Conservation (phyloP, 2,797 vertebrate species). For the Hippopotamyrus pictus region DNA sequence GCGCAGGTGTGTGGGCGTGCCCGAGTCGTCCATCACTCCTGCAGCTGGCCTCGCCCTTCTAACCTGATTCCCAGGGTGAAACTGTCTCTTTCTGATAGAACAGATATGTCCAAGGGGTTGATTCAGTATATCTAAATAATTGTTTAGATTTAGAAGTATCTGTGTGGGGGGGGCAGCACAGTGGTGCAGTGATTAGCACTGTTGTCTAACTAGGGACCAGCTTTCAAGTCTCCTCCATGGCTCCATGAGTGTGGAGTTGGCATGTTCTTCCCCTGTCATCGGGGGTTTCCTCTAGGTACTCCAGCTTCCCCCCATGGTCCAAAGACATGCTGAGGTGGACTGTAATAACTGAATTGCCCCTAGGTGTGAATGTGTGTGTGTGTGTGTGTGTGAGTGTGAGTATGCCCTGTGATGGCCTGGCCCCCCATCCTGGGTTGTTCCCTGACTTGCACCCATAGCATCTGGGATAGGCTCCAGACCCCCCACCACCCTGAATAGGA, state of each 20-base stretch:
- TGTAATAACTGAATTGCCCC: not conserved
- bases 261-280: not conserved
- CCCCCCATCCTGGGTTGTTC: not conserved
- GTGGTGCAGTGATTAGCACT: not conserved
- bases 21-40: not conserved
- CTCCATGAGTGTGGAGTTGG: not conserved
- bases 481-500: not conserved
- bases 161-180: not conserved
- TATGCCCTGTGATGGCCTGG: not conserved
- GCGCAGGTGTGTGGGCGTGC: not conserved
- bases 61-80: not conserved
- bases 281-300: not conserved
- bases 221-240: not conserved
- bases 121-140: not conserved
- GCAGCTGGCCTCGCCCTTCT: not conserved
- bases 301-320: not conserved
- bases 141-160: not conserved
- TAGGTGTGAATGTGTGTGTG: not conserved
- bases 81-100: not conserved
- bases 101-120: not conserved
- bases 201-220: not conserved
- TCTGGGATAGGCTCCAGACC: not conserved
- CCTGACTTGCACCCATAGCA: not conserved
- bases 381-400: not conserved
- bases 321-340: not conserved